These are phyloP conservation scores for Calliscelio sp. DNA, from an alignment of 2,888 invertebrate genomes.

Conservation along the genomic window DNA sequence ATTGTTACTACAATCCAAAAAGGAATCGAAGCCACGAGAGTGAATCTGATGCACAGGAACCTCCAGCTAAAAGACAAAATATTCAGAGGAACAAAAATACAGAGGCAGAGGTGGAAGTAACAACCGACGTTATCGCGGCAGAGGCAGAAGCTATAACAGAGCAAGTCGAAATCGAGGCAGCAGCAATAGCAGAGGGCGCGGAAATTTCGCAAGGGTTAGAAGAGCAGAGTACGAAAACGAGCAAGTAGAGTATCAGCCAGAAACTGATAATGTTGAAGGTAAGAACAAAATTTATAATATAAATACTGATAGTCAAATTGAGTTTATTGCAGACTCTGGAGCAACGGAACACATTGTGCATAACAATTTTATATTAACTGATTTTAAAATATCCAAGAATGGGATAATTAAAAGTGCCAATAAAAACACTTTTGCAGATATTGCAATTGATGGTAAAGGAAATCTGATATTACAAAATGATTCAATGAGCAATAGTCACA, in stretches of 20 bases:
- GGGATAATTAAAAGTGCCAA: conserved; percentile 71
- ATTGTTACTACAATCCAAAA: conserved; percentile 5
- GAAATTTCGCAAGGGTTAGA: neutral
- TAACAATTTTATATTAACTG: conserved; percentile 13
- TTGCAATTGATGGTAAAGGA: conserved; percentile 74
- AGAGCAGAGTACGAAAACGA: neutral
- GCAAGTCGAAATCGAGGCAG: neutral
- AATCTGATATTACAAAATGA: conserved; percentile 67
- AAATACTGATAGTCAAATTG: conserved; percentile 23
- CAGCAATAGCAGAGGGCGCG: neutral
- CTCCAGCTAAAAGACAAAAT: conserved; percentile 30
- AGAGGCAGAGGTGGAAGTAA: conserved; percentile 15
- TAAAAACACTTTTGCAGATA: conserved; percentile 71
- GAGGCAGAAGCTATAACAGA: neutral
- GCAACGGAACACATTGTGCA: conserved; percentile 67
- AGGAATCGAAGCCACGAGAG: neutral
- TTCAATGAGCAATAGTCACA: conserved; percentile 38
- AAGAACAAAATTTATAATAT: neutral
- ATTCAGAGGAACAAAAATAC: neutral
- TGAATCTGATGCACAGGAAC: conserved; percentile 26
- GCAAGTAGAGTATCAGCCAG: conserved; percentile 6
- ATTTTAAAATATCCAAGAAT: conserved; percentile 45
- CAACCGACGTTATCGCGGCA: neutral
- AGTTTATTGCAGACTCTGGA: conserved; percentile 73
- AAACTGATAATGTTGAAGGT: neutral